A percentile compares a stretch with the other conserved stretches of the same genome.
phyloP scores from a whole-genome alignment of 2,888 invertebrate genomes.

The Anagyrus pseudococci region DNA sequence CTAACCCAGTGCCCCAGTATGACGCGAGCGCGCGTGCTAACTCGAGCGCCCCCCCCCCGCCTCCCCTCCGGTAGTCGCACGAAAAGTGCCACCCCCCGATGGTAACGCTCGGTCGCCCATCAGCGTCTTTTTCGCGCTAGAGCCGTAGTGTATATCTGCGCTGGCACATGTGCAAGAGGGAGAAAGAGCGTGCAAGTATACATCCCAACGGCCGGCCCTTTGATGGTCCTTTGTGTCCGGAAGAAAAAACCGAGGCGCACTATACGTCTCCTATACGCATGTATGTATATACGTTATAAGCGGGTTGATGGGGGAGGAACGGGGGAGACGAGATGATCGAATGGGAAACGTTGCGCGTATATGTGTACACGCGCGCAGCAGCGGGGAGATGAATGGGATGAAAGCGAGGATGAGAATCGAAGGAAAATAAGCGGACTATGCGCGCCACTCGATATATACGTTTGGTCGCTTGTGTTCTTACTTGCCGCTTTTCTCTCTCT shows the following conservation, averaged over 20 bases:
- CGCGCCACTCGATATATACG: too few relatives aligned
- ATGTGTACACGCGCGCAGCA: too few relatives aligned
- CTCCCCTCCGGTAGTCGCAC: slow-evolving; percentile 37
- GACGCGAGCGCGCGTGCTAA: slow-evolving; percentile 5
- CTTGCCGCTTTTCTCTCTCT: too few relatives aligned
- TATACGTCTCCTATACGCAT: too few relatives aligned
- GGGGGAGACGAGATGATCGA: slow-evolving; percentile 32
- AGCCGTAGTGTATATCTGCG: slow-evolving; percentile 27
- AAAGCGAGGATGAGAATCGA: slow-evolving; percentile 9
- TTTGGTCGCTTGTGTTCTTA: too few relatives aligned
- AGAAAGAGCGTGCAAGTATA: too few relatives aligned
- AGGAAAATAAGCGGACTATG: slow-evolving; percentile 7
- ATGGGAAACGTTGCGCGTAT: slow-evolving; percentile 23
- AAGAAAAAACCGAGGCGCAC: not conserved
- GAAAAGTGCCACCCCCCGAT: slow-evolving; percentile 13
- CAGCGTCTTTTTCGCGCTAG: not conserved
- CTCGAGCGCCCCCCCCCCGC: slow-evolving; percentile 19
- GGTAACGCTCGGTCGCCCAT: slow-evolving; percentile 1
- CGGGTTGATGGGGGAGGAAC: slow-evolving; percentile 1
- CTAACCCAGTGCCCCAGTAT: slow-evolving; percentile 35
- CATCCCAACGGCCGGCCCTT: not conserved
- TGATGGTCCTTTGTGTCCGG: slow-evolving; percentile 16
- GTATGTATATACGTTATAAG: too few relatives aligned
- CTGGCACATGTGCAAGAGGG: slow-evolving; percentile 10
- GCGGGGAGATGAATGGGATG: not conserved